Percentiles rank a stretch among this genome's conserved stretches.
Evolutionary conservation across 1,140 invertebrate genomes (phyloP).

Genomic region (Oscheius sp.): DNA sequence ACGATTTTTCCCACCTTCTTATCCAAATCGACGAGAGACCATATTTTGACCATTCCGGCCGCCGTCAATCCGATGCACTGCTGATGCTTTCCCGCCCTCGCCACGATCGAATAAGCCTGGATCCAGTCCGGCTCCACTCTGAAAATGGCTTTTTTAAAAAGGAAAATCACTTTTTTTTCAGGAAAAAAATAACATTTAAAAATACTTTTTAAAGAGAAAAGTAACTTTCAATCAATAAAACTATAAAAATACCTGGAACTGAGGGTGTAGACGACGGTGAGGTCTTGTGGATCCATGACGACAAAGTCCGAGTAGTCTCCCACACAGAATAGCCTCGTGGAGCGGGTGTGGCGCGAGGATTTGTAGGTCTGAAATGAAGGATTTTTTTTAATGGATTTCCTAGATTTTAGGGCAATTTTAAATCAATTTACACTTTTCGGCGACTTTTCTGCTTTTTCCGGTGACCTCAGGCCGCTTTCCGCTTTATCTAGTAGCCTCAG

Average conservation of each 20-base stretch:
- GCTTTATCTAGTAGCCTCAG: too few species aligned
- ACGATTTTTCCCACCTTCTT: conserved; percentile 67
- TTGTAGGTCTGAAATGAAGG: conserved; percentile 27
- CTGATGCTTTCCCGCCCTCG: conserved; percentile 70
- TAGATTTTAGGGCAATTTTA: neutral
- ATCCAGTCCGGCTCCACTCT: conserved; percentile 96
- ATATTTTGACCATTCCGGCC: conserved; percentile 94
- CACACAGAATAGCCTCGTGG: conserved; percentile 79
- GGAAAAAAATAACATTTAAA: neutral
- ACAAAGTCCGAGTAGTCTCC: conserved; percentile 96
- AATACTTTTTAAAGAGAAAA: neutral
- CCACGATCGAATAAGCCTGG: conserved; percentile 84
- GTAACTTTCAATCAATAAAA: neutral
- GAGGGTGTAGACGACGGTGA: conserved; percentile 87
- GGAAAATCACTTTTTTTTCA: neutral
- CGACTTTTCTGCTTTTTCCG: too few species aligned
- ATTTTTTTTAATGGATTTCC: neutral
- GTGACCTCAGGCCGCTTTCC: too few species aligned
- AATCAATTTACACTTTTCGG: too few species aligned
- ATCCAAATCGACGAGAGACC: conserved; percentile 86
- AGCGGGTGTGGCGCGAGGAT: conserved; percentile 40
- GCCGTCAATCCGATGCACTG: conserved; percentile 79
- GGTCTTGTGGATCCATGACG: conserved; percentile 89
- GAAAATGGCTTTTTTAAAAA: neutral
- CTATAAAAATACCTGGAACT: conserved; percentile 71